Percentiles rank a stretch among this genome's conserved stretches.
Evolutionary conservation across 2,113 vertebrate species (phyloP).

Genomic region (Rhinolophus ferrumequinum): DNA sequence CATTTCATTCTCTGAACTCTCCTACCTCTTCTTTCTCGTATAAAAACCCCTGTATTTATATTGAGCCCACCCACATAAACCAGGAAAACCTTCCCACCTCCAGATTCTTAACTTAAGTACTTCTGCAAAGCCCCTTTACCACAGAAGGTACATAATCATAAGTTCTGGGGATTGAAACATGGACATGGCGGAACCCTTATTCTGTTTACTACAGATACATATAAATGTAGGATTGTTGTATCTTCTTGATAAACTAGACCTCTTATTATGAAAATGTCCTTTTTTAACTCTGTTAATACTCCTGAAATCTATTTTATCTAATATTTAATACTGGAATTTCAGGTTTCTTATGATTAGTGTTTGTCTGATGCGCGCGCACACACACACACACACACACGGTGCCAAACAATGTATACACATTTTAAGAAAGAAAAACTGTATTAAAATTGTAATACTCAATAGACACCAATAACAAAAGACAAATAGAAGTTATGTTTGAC

Average conservation of each 20-base stretch:
- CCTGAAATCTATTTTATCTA: background rate
- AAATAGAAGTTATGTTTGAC: too few species aligned
- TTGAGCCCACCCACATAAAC: background rate
- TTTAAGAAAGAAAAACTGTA: too few species aligned
- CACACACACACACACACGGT: too few species aligned
- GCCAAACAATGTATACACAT: too few species aligned
- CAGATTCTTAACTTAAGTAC: background rate
- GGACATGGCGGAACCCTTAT: background rate
- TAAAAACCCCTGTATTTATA: background rate
- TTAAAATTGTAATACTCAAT: too few species aligned
- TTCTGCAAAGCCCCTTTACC: background rate
- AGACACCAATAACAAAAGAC: too few species aligned
- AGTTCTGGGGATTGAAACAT: background rate
- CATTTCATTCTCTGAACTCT: background rate
- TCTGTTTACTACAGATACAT: background rate
- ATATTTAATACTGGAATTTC: background rate
- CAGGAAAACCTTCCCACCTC: background rate
- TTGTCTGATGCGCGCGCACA: too few species aligned
- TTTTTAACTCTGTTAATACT: background rate
- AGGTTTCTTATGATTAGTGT: background rate
- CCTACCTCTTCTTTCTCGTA: background rate
- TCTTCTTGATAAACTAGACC: background rate
- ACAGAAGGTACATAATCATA: background rate
- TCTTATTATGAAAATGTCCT: background rate
- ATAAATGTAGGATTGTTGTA: background rate